Base-by-base conservation (phyloP, 1,140 invertebrate species). In the Heliconius eleuchia region DNA sequence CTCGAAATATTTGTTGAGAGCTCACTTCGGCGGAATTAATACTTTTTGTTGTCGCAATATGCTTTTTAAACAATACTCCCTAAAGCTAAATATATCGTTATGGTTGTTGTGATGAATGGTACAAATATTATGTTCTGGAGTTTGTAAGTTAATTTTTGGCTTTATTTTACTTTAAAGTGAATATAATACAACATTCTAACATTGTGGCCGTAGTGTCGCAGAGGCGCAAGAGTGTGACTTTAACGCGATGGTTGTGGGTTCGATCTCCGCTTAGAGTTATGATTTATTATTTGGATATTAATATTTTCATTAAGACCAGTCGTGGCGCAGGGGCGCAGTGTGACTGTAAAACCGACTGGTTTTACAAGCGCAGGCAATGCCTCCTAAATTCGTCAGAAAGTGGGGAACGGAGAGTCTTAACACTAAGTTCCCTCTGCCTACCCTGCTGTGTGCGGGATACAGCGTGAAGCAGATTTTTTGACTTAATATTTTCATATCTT, bases 1-100 rank as follows among this genome's bases (percentile, higher is more conserved):
- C 83, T 89, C 83, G 84, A 86, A 90, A 88, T 90, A 89, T 90
- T 90, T 88, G 84, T 78, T 80, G 82, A 87, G 83, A 87, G 85
- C 57, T 85, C 80, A 84, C 83, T 87, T 83, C 82, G 85, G 84
- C 83, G 83, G 84, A 86, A 89, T 85, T 88, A 87, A 88, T 86
- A 80, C 76, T 82, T 84, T 82, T 72, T 82, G 73, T 78, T 80
- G 78, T 81, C 79, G 73, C 82, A 85, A 85, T 83, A 85, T 80
- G 71, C 71, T 82, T 39, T 77, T 71, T 79, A 82, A 76, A 77
- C 72, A 80, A 80, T 77, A 27, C 50, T 74, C 60, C 55, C n/a
- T 57, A 66, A 66, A 66, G 16, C 30, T 75, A 42, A 46, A 46
- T 50, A 8, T 77, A 52, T 72, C 71, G 71, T 71, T 34, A 52